Conservation (phyloP, 37 sponge, comb jelly and placozoan genomes). For the Mnemiopsis leidyi region DNA sequence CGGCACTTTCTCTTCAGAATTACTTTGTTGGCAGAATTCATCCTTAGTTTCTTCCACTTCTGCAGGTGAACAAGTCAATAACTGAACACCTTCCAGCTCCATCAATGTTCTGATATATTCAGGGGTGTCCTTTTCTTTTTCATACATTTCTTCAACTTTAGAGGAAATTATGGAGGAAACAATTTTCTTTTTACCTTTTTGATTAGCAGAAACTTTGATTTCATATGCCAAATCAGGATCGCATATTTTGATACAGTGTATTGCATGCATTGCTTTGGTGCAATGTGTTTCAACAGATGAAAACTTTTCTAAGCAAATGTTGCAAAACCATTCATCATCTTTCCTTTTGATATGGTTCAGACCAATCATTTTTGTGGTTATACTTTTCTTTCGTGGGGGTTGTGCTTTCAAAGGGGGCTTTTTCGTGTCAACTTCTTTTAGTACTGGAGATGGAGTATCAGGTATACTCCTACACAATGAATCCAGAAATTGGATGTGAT, state of each 20-base stretch:
- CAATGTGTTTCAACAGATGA: not conserved
- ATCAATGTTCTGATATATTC: not conserved
- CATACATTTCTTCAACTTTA: constrained; percentile 30
- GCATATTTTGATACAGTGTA: not conserved
- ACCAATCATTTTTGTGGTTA: not conserved
- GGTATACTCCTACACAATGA: not conserved
- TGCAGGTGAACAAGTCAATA: not conserved
- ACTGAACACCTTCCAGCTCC: not conserved
- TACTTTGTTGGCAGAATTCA: too few relatives aligned
- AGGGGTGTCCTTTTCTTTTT: constrained; percentile 16
- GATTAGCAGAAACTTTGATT: not conserved
- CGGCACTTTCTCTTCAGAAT: not conserved
- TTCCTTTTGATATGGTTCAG: not conserved
- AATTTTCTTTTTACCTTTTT: not conserved
- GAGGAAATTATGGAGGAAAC: not conserved
- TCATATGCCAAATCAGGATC: constrained; percentile 15
- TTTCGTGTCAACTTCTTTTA: not conserved
- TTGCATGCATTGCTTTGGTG: not conserved
- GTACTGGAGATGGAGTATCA: not conserved
- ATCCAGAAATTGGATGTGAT: not conserved
- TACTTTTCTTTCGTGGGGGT: not conserved
- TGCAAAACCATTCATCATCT: constrained; percentile 50
- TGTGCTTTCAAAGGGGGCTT: not conserved
- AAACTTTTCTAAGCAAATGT: constrained; percentile 12
- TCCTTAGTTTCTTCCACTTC: not conserved